Evolutionary conservation across 2,888 invertebrate species (phyloP).

Genomic region (Rhamnusium bicolor): DNA sequence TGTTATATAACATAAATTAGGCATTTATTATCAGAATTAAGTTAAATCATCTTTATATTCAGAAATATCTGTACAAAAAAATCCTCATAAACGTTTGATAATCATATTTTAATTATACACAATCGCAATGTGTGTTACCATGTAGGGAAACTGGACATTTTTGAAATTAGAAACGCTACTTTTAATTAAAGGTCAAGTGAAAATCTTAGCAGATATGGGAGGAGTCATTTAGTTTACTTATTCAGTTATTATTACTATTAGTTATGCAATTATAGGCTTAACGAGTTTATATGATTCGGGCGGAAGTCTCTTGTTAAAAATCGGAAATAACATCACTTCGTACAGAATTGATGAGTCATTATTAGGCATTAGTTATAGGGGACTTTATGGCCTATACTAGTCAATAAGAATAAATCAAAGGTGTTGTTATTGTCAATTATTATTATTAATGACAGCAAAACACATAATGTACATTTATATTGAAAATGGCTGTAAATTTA

Average conservation of each 20-base stretch:
- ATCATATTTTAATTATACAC: constrained; percentile 5
- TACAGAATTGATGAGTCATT: neutral
- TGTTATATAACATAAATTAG: constrained; percentile 1
- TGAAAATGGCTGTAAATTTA: neutral
- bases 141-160: constrained; percentile 13
- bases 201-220: constrained; percentile 1
- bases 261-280: constrained; percentile 7
- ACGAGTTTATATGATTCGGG: neutral
- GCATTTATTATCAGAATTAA: neutral
- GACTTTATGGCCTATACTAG: neutral
- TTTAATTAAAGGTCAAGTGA: constrained; percentile 10
- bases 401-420: neutral
- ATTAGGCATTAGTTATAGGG: neutral
- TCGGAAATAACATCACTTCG: constrained; percentile 7
- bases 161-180: constrained; percentile 12
- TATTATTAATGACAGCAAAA: neutral
- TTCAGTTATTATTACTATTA: too few relatives aligned
- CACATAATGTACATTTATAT: neutral
- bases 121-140: constrained; percentile 7
- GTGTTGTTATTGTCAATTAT: neutral
- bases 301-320: constrained; percentile 17
- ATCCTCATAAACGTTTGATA: neutral
- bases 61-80: constrained; percentile 1
- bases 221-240: neutral
- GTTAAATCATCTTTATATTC: neutral